Evolutionary conservation across 2,888 invertebrate species (phyloP).

Genomic region (Pharmacophagus antenor): DNA sequence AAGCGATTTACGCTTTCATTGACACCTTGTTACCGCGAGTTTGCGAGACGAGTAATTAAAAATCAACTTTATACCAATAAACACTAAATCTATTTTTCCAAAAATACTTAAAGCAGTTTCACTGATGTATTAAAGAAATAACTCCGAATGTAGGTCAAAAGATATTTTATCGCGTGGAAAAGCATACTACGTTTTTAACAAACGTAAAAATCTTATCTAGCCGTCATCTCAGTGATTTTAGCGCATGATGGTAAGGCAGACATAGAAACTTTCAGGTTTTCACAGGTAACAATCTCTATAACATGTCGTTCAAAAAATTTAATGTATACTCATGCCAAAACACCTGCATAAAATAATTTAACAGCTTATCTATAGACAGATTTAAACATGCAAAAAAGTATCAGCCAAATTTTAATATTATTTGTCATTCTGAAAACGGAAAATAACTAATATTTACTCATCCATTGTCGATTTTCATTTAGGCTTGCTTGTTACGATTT

Average conservation of each 20-base stretch:
- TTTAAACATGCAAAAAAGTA: too few species aligned
- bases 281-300: too few species aligned
- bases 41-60: constrained; percentile 17
- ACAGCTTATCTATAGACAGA: too few species aligned
- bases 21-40: constrained; percentile 21
- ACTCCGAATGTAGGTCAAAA: constrained; percentile 27
- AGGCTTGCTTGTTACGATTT: neutral
- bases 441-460: neutral
- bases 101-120: constrained; percentile 25
- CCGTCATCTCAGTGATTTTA: constrained; percentile 25
- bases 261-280: too few species aligned
- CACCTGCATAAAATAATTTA: too few species aligned
- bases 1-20: constrained; percentile 17
- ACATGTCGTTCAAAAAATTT: too few species aligned
- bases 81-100: constrained; percentile 28
- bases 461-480: neutral
- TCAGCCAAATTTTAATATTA: too few species aligned
- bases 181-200: constrained; percentile 27
- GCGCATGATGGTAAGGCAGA: constrained; percentile 1
- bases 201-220: constrained; percentile 23
- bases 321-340: too few species aligned
- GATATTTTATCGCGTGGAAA: constrained; percentile 24
- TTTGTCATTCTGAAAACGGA: neutral
- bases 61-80: constrained; percentile 24
- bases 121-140: constrained; percentile 27